A percentile compares a stretch with the other conserved stretches of the same genome.
Conservation (phyloP, 1,140 invertebrate genomes). For the Calycopis cecrops region DNA sequence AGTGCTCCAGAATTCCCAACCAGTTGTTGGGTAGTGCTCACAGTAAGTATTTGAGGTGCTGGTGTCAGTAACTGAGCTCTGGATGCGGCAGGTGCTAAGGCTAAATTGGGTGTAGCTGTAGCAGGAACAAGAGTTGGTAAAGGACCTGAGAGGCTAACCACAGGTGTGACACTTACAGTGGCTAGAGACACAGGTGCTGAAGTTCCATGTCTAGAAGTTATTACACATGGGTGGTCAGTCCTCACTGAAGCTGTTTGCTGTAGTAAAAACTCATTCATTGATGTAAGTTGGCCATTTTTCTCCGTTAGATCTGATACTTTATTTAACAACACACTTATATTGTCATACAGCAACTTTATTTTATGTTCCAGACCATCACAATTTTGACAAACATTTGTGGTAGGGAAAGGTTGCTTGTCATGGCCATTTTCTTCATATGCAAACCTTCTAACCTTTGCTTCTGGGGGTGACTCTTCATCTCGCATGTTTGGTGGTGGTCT, state of each 20-base stretch:
- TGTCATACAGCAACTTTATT: slow-evolving; percentile 64
- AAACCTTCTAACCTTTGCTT: slow-evolving; percentile 59
- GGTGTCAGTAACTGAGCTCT: slow-evolving; percentile 61
- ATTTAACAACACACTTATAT: slow-evolving; percentile 63
- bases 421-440: slow-evolving; percentile 46
- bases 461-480: slow-evolving; percentile 59
- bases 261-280: slow-evolving; percentile 69
- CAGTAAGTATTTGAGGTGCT: slow-evolving; percentile 63
- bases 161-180: slow-evolving; percentile 66
- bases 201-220: slow-evolving; percentile 63
- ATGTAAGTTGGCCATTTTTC: slow-evolving; percentile 63
- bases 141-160: slow-evolving; percentile 61
- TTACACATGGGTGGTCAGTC: slow-evolving; percentile 60
- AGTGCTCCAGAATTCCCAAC: slow-evolving; percentile 64
- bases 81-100: slow-evolving; percentile 59
- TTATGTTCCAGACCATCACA: slow-evolving; percentile 62
- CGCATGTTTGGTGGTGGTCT: slow-evolving; percentile 44
- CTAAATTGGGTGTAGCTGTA: slow-evolving; percentile 53
- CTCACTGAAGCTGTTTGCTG: slow-evolving; percentile 58
- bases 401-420: slow-evolving; percentile 44
- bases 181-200: slow-evolving; percentile 65
- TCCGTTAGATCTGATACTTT: slow-evolving; percentile 63
- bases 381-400: slow-evolving; percentile 45
- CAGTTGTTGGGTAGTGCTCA: slow-evolving; percentile 65
- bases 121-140: slow-evolving; percentile 57